Percentiles rank a stretch among this genome's conserved stretches.
These are phyloP conservation scores for Python bivittatus DNA, from an alignment of 2,113 vertebrate species.

Conservation along the genomic window DNA sequence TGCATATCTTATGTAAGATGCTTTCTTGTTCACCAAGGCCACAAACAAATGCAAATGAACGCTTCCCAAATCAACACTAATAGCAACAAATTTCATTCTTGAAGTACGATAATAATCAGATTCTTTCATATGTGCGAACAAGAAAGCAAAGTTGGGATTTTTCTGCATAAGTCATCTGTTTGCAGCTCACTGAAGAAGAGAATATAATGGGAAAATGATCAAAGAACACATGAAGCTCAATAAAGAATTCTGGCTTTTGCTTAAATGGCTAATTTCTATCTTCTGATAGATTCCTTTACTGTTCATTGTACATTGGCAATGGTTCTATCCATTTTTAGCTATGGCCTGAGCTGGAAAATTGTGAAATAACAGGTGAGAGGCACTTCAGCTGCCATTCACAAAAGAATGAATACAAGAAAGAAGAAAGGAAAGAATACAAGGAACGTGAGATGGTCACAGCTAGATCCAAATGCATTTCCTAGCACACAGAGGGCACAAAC, in stretches of 20 bases:
- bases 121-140: not conserved
- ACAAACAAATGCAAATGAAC: not conserved
- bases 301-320: not conserved
- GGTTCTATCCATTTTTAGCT: not conserved
- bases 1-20: not conserved
- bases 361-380: conserved; percentile 6
- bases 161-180: not conserved
- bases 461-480: not conserved
- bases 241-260: not conserved
- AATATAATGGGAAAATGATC: not conserved
- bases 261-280: not conserved
- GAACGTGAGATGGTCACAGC: not conserved
- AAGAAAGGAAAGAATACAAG: not conserved
- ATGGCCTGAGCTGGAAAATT: not conserved
- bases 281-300: not conserved
- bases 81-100: not conserved
- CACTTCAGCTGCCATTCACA: not conserved
- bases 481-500: too few species aligned
- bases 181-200: not conserved
- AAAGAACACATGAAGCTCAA: not conserved
- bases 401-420: not conserved
- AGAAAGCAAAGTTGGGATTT: not conserved
- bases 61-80: not conserved
- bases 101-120: not conserved
- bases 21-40: not conserved